Percentiles rank a stretch among this genome's conserved stretches.
phyloP scores from a whole-genome alignment of 1,140 invertebrate species.

The Mycetomoellerius zeteki region DNA sequence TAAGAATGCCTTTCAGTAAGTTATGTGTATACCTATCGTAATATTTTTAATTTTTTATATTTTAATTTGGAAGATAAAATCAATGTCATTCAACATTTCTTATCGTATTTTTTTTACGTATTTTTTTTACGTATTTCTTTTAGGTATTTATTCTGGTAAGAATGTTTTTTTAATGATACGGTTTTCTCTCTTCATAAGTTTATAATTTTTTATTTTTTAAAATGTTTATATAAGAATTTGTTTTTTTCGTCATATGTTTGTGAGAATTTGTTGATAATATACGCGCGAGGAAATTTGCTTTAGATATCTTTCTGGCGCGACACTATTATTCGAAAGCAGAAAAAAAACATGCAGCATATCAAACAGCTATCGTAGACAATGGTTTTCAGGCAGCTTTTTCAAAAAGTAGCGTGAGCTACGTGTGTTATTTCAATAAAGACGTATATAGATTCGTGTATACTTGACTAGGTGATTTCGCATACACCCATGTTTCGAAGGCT shows the following conservation, averaged over 20 bases:
- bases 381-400: slow-evolving; percentile 26
- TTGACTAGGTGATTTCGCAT: slow-evolving; percentile 30
- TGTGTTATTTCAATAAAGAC: slow-evolving; percentile 72
- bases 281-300: neutral
- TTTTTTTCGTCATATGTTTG: neutral
- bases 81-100: neutral
- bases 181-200: neutral
- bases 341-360: slow-evolving; percentile 9
- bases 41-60: neutral
- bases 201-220: neutral
- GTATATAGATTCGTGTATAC: slow-evolving; percentile 52
- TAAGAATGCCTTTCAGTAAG: neutral
- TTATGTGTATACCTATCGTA: too few species aligned
- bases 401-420: slow-evolving; percentile 21
- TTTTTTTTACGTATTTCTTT: too few species aligned
- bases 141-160: neutral
- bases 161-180: neutral
- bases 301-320: neutral
- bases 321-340: slow-evolving; percentile 39
- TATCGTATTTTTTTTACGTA: too few species aligned
- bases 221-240: neutral
- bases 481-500: neutral
- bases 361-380: slow-evolving; percentile 26
- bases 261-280: neutral
- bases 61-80: neutral